Base-by-base conservation (phyloP, 2,113 vertebrate genomes). In the Lepidiolamprologus cunningtoni region DNA sequence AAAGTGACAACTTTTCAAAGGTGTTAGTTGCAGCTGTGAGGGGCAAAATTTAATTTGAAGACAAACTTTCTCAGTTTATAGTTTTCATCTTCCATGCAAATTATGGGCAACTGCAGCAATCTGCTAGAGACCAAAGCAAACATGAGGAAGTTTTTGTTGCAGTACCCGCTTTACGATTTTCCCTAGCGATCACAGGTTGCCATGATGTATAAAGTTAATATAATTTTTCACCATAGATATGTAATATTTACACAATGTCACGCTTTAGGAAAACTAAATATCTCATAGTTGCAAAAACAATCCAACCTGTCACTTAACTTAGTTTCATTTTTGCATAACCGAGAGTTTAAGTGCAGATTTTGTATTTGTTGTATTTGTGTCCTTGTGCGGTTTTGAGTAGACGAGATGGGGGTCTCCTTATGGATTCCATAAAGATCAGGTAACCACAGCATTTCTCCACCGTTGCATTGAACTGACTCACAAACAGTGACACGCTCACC, bases 271-370 rank as follows among this genome's bases (percentile, higher is more conserved):
- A 57, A 57, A 85, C 57, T 4, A 73, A 55, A 40, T 66, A 23
- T 68, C 47, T 79, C 16, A 78, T 28, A 31, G 35, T 23, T 81
- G 21, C 4, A 76, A 80, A 80, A 42, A 40, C 23, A 78, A 47
- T 57, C 40, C 17, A 45, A 10, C 4, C 7, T 45, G 12, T 23
- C 7, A 23, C n/a, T 23, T 47, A 14, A 11, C 16, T n/a, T 11
- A 11, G 92, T 95, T 94, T 94, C 89, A 89, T 73, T 94, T 94
- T 85, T 94, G 66, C 73, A 86, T 37, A 93, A 90, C 78, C 45
- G 55, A 81, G 11, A 87, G 63, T 68, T 14, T 19, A 21, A 26
- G 28, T 33, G 9, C 4, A 37, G 19, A 50, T 58, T 73, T 80
- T 10, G 78, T 58, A 55, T 87, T 14, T 58, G 40, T 83, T 31